A percentile compares a stretch with the other conserved stretches of the same genome.
Evolutionary conservation across 2,888 invertebrate species (phyloP).

Genomic region (Synergus itoensis): DNA sequence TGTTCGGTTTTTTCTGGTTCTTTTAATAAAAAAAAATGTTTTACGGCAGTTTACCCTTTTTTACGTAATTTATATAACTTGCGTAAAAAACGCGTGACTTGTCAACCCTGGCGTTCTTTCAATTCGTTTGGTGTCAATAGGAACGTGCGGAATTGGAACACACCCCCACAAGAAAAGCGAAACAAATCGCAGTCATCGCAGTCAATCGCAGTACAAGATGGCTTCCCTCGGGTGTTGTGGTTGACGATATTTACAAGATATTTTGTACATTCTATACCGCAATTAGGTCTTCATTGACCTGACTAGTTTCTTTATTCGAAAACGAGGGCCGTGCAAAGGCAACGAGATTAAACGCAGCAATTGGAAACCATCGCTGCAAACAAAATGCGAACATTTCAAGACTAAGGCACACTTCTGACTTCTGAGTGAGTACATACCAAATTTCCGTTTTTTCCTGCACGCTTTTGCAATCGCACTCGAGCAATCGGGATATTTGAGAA

Average conservation of each 20-base stretch:
- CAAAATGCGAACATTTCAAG: slow-evolving; percentile 39
- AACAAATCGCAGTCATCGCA: slow-evolving; percentile 42
- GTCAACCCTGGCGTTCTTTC: neutral
- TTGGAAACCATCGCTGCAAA: slow-evolving; percentile 9
- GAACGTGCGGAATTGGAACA: slow-evolving; percentile 35
- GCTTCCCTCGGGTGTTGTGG: slow-evolving; percentile 41
- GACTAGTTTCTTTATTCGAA: slow-evolving; percentile 17
- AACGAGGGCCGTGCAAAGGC: slow-evolving; percentile 11
- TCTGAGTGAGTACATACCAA: slow-evolving; percentile 32
- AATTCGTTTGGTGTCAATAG: slow-evolving; percentile 28
- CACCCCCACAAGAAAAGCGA: slow-evolving; percentile 41
- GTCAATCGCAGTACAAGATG: slow-evolving; percentile 42
- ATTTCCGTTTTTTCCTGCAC: slow-evolving; percentile 31
- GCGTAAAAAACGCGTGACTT: neutral
- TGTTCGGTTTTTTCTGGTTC: no score
- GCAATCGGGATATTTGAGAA: neutral
- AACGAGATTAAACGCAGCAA: slow-evolving; percentile 12
- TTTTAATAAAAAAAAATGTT: no score
- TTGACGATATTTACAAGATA: slow-evolving; percentile 41
- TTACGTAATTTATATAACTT: neutral
- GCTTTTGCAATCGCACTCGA: slow-evolving; percentile 37
- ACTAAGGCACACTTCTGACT: slow-evolving; percentile 39
- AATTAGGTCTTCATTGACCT: slow-evolving; percentile 31
- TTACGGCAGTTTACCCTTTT: neutral
- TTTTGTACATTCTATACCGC: slow-evolving; percentile 30